Conservation (phyloP, 1,140 invertebrate genomes). For the Trigoniulus corallinus region DNA sequence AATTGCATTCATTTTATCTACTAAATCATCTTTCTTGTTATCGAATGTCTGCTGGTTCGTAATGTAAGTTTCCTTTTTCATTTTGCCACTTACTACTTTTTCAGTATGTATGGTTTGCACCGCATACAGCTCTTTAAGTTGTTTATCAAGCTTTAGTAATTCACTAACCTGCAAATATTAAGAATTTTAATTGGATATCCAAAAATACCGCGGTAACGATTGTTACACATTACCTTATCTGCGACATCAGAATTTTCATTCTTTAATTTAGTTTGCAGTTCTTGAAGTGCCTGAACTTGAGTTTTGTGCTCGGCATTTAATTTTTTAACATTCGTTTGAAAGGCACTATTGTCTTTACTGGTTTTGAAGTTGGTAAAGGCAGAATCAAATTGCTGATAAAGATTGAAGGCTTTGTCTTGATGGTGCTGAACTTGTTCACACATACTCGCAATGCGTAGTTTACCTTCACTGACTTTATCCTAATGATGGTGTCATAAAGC, state of each 20-base stretch:
- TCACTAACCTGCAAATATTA: constrained; percentile 32
- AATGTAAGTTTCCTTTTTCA: constrained; percentile 42
- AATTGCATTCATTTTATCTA: constrained; percentile 45
- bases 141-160: constrained; percentile 40
- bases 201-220: neutral
- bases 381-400: constrained; percentile 46
- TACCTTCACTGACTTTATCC: constrained; percentile 39
- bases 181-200: neutral
- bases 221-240: constrained; percentile 30
- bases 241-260: constrained; percentile 41
- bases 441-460: constrained; percentile 33
- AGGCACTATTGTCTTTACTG: constrained; percentile 40
- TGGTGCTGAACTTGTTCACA: constrained; percentile 36
- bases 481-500: constrained; percentile 16
- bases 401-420: constrained; percentile 40
- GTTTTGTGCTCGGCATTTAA: constrained; percentile 45
- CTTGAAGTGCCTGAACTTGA: constrained; percentile 37
- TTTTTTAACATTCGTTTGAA: constrained; percentile 35
- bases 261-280: constrained; percentile 40
- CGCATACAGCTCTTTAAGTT: constrained; percentile 26
- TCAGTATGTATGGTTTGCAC: constrained; percentile 38
- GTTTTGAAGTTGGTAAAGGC: constrained; percentile 42
- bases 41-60: constrained; percentile 38
- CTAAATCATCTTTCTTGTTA: constrained; percentile 45
- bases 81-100: constrained; percentile 45